Percentiles rank a stretch among this genome's conserved stretches.
Conservation (phyloP, 2,888 invertebrate species). For the Automeris io region DNA sequence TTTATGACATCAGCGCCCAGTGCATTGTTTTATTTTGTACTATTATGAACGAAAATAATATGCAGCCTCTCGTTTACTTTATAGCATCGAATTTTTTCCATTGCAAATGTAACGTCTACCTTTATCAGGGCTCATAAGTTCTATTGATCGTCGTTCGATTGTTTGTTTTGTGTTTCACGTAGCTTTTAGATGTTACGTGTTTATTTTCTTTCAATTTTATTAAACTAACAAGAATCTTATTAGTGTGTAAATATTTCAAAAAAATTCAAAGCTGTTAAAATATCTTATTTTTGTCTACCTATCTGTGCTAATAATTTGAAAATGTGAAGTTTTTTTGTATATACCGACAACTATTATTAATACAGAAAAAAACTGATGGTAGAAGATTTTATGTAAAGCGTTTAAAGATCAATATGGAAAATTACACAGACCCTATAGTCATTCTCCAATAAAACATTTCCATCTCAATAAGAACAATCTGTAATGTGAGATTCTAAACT, state of each 20-base stretch:
- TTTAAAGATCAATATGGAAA: no score
- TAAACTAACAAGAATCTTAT: conserved; percentile 9
- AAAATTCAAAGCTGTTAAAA: no score
- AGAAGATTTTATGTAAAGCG: no score
- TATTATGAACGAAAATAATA: not conserved
- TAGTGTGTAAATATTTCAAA: not conserved
- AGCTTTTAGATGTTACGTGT: not conserved
- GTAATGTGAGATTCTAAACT: no score
- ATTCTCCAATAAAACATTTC: no score
- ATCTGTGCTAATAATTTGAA: no score
- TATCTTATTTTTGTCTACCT: no score
- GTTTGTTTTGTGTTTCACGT: conserved; percentile 18
- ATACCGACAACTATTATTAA: no score
- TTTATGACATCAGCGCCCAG: not conserved
- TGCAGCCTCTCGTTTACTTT: not conserved
- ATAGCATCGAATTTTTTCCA: not conserved
- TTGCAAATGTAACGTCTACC: conserved; percentile 4
- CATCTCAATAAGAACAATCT: no score
- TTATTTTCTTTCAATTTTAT: not conserved
- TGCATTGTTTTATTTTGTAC: not conserved
- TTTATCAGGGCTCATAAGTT: conserved; percentile 16
- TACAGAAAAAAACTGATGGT: no score
- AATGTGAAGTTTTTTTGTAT: no score
- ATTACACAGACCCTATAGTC: no score
- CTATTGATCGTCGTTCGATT: conserved; percentile 27